Evolutionary conservation across 2,797 vertebrate genomes (phyloP).

Genomic region (Kryptopterus vitreolus): DNA sequence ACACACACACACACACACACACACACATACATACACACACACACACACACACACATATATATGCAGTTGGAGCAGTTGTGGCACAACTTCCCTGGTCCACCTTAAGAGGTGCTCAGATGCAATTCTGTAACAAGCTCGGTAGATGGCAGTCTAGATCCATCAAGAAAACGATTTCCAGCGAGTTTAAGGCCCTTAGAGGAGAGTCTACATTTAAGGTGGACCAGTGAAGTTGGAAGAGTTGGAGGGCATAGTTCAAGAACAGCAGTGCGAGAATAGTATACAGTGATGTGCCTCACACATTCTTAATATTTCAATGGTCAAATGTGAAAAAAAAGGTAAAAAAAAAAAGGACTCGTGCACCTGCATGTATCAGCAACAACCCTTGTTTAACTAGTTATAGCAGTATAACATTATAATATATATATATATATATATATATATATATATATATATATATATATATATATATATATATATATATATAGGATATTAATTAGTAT

Average conservation of each 20-base stretch:
- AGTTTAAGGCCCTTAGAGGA: not conserved
- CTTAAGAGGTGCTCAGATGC: conserved; percentile 53
- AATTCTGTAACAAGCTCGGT: conserved; percentile 20
- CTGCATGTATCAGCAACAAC: not conserved
- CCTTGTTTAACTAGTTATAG: not conserved
- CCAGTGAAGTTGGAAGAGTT: conserved; percentile 22
- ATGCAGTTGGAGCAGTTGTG: not conserved
- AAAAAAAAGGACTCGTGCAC: no score
- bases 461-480: no score
- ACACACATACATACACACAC: no score
- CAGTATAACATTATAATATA: no score
- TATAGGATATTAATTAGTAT: no score
- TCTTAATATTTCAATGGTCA: no score
- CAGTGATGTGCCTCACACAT: not conserved
- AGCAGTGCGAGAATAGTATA: not conserved
- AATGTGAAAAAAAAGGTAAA: not conserved
- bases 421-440: not conserved
- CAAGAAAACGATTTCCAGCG: not conserved
- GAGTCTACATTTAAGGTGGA: conserved; percentile 60
- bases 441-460: no score
- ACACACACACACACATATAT: no score
- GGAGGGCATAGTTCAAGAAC: not conserved
- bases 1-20: no score
- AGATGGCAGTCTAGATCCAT: conserved; percentile 56
- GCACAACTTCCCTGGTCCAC: conserved; percentile 50